phyloP scores from a whole-genome alignment of 2,113 vertebrate genomes.

The Macrotis lagotis region DNA sequence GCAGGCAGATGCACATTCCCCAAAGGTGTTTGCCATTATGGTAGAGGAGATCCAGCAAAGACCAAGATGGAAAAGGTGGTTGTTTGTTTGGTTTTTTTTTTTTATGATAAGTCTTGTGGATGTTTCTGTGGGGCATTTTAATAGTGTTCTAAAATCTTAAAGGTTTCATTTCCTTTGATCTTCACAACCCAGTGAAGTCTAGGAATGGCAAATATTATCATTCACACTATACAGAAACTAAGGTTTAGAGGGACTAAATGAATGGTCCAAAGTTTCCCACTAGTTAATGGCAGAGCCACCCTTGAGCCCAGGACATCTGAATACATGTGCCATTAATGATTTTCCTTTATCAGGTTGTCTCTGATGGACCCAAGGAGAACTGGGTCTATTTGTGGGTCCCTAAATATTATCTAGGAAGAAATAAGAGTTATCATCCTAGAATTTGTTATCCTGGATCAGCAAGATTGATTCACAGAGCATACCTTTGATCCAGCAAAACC shows the following conservation, averaged over 20 bases:
- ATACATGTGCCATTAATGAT: neutral
- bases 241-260: neutral
- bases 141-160: neutral
- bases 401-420: neutral
- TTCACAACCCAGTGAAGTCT: neutral
- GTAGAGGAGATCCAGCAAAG: neutral
- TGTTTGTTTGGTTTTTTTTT: too few species aligned
- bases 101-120: neutral
- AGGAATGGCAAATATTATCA: neutral
- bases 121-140: neutral
- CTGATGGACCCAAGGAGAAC: constrained; percentile 22
- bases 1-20: too few species aligned
- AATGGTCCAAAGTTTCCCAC: neutral
- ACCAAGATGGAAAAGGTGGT: neutral
- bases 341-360: constrained; percentile 53
- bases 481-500: too few species aligned
- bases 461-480: too few species aligned
- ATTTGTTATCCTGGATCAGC: neutral
- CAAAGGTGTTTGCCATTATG: neutral
- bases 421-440: neutral
- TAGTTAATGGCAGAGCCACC: neutral
- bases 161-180: neutral
- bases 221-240: neutral
- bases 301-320: constrained; percentile 19
- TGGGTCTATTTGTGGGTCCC: neutral